A percentile compares a stretch with the other conserved stretches of the same genome.
phyloP scores from a whole-genome alignment of 2,797 vertebrate species.

The Nannoperca obscura region DNA sequence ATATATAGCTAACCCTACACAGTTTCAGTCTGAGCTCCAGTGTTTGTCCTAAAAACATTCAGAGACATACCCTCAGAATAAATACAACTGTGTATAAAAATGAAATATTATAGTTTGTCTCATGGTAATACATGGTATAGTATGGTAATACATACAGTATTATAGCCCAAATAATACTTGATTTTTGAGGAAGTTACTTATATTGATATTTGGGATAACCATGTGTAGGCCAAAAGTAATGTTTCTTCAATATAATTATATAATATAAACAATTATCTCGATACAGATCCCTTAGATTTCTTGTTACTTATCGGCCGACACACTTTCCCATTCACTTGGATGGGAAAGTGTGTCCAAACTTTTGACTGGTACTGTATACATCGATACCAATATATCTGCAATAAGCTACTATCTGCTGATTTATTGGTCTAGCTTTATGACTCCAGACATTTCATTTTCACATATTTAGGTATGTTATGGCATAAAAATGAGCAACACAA shows the following conservation, averaged over 20 bases:
- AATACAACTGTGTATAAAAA: neutral
- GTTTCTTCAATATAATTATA: neutral
- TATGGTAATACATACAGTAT: neutral
- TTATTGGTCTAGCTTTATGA: neutral
- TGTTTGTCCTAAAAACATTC: constrained; percentile 36
- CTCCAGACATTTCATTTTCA: neutral
- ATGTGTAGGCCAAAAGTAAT: neutral
- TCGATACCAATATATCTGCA: neutral
- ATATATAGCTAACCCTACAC: constrained; percentile 23
- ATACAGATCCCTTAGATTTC: neutral
- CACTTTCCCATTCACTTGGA: too few species aligned
- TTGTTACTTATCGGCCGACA: neutral
- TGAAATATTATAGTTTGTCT: neutral
- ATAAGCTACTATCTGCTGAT: neutral
- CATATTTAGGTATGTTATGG: neutral
- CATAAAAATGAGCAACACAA: neutral
- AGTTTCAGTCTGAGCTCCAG: constrained; percentile 7
- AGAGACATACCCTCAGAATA: constrained; percentile 5
- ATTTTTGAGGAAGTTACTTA: neutral
- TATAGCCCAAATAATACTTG: neutral
- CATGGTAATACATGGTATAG: too few species aligned
- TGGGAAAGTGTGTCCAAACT: too few species aligned
- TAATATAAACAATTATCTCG: neutral
- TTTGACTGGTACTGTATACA: too few species aligned
- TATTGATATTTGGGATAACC: neutral